Base-by-base conservation (phyloP, 2,888 invertebrate genomes). In the Melinaea marsaeus region DNA sequence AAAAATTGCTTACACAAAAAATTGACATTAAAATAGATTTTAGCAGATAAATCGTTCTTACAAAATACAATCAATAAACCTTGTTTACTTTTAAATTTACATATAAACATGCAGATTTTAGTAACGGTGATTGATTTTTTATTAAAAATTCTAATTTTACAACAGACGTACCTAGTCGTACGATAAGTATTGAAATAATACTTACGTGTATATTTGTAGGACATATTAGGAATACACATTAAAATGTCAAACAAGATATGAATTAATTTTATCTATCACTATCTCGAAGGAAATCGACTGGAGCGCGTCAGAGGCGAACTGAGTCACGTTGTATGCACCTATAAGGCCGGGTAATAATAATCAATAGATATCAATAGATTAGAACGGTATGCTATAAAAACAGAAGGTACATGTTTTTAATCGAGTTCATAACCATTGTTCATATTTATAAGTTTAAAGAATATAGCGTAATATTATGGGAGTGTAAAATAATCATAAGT, bases 251-350 rank as follows among this genome's bases (percentile, higher is more conserved):
- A 63, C 61, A 64, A 63, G 72, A 67, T 72, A 77, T 80, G 76
- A 78, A 81, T 81, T 81, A 77, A 80, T 81, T 81, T 79, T 80
- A 76, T 80, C 75, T 75, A 78, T 77, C 72, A 74, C 35, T 61
- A 59, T 62, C 86, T 73, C 78, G 1, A 2, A 86, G 86, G 86
- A 87, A 87, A 87, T 87, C 84, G 71, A 71, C 70, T 75, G 75
- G 75, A 73, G 70, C 71, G 74, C 67, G 76, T 76, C 79, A 74
- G 72, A 74, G 70, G 73, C 79, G 81, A 82, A 83, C 81, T 75
- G 78, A 77, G 78, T 78, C 77, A 73, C 77, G 75, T 73, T 75
- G 72, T 70, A 55, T 33, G 46, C 4, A 22, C 13, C 48, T 2
- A 7, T 22, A 48, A 48, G 7, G 37, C 37, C n/a, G 48, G 22